These are phyloP conservation scores for Galendromus occidentalis DNA, from an alignment of 1,140 invertebrate genomes.

Conservation along the genomic window DNA sequence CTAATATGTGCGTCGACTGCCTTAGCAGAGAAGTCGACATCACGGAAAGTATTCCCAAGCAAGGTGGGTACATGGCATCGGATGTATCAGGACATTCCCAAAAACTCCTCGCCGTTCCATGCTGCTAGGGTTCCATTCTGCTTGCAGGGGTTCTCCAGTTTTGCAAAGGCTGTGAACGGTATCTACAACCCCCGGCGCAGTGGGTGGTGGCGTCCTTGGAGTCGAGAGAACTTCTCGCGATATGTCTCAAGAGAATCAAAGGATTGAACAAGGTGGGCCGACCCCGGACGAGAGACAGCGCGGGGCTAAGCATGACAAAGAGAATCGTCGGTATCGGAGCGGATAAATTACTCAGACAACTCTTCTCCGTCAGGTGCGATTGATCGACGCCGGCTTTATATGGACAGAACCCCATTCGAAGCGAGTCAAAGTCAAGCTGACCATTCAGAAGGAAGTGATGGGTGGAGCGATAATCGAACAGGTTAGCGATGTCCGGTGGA, in stretches of 20 bases:
- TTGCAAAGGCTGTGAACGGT: conserved; percentile 77
- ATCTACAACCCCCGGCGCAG: conserved; percentile 72
- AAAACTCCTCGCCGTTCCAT: no score
- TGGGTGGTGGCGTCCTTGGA: conserved; percentile 77
- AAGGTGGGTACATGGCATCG: conserved; percentile 36
- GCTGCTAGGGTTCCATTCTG: no score
- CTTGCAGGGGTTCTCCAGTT: conserved; percentile 40
- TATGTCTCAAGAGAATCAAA: conserved; percentile 87
- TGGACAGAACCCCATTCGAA: conserved; percentile 99
- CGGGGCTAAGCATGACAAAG: neutral
- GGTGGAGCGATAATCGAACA: conserved; percentile 35
- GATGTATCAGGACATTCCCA: no score
- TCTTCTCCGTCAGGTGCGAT: conserved; percentile 28
- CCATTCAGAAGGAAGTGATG: conserved; percentile 74
- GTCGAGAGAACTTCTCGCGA: conserved; percentile 68
- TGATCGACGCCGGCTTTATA: conserved; percentile 87
- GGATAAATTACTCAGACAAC: neutral
- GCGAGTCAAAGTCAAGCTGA: conserved; percentile 86
- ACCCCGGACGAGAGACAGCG: conserved; percentile 22
- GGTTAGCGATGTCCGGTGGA: conserved; percentile 14
- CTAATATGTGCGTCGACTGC: conserved; percentile 93
- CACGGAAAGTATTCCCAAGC: conserved; percentile 86
- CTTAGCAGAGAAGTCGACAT: conserved; percentile 76
- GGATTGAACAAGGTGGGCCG: conserved; percentile 57
- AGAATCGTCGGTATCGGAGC: neutral